phyloP scores from a whole-genome alignment of 64 coral and sea anemone species.

The Catalaphyllia jardinei region DNA sequence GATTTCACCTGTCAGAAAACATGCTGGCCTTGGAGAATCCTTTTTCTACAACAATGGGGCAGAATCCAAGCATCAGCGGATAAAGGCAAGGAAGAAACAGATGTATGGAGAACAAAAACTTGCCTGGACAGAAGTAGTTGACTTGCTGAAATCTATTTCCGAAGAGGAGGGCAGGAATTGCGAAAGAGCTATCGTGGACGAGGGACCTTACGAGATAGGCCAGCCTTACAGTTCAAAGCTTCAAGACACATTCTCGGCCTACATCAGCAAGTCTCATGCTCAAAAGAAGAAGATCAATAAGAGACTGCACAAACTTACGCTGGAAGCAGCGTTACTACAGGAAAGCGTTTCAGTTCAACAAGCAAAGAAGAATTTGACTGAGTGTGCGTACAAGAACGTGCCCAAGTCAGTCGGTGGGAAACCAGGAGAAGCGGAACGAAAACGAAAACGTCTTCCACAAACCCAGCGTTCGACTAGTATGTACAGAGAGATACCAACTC shows the following conservation, averaged over 20 bases:
- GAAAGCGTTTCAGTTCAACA: not conserved
- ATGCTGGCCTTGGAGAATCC: not conserved
- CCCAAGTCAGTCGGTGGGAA: no score
- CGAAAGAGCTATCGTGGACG: constrained; percentile 10
- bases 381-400: no score
- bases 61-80: constrained; percentile 17
- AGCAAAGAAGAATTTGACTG: no score
- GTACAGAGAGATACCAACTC: no score
- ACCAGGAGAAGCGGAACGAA: no score
- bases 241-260: not conserved
- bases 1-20: constrained; percentile 11
- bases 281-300: constrained; percentile 26
- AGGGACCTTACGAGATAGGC: not conserved
- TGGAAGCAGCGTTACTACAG: no score
- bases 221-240: constrained; percentile 19
- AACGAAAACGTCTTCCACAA: no score
- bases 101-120: no score
- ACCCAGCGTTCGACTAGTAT: no score
- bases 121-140: no score
- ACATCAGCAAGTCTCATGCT: constrained; percentile 26
- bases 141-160: constrained; percentile 8
- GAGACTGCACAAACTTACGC: constrained; percentile 18
- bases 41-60: constrained; percentile 17
- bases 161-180: constrained; percentile 22
- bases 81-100: no score